Base-by-base conservation (phyloP, 1,140 invertebrate genomes). In the Ooceraea biroi region DNA sequence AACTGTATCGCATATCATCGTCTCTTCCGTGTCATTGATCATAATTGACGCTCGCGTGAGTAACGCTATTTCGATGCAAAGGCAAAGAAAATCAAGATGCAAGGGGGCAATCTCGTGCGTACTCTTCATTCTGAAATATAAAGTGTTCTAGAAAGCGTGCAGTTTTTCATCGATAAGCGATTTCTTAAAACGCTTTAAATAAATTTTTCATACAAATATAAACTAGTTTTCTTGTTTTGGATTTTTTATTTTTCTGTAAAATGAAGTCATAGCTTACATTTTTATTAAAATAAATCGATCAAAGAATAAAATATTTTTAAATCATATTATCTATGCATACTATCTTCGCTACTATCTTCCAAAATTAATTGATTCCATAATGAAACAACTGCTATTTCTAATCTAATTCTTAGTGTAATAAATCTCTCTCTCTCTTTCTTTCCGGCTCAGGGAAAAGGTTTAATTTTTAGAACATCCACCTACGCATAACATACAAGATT, bases 21-120 rank as follows among this genome's bases (percentile, higher is more conserved):
- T 48, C 46, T 77, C 60, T 77, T 65, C 73, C 73, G 60, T 77
- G 71, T 41, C 71, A 27, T 52, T 77, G 73, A 65, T 65, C 60
- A 65, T 65, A 76, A 76, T 65, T 77, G 63, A 65, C 61, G 58
- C 17, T 76, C 58, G 58, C 58, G 73, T 50, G 58, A 76, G 57
- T 48, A 74, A 76, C 58, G 72, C 58, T 44, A 65, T 65, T 77
- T 52, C 58, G 58, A 76, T 76, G n/a, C 46, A 27, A 65, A 77
- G 73, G 65, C 30, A 27, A n/a, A n/a, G n/a, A n/a, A n/a, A n/a
- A n/a, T n/a, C n/a, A n/a, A n/a, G n/a, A n/a, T n/a, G n/a, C n/a
- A n/a, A n/a, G n/a, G n/a, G n/a, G n/a, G n/a, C n/a, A n/a, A n/a
- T n/a, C 44, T 48, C 46, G 22, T 63, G 52, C 46, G 61, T 50